Base-by-base conservation (phyloP, 2,888 invertebrate genomes). In the Drosophila gaucha region DNA sequence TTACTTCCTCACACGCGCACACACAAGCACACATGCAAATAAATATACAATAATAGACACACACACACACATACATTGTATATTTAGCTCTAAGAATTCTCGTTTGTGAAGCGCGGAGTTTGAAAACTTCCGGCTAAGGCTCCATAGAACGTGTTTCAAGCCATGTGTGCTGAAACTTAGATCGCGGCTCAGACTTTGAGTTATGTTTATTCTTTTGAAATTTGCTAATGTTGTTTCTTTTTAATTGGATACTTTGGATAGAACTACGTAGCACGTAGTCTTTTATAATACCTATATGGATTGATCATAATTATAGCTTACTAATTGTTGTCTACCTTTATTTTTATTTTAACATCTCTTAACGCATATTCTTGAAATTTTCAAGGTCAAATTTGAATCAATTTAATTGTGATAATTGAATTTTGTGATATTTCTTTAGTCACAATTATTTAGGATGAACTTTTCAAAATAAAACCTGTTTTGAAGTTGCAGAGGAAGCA, bases 1-100 rank as follows among this genome's bases (percentile, higher is more conserved):
- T 84, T 41, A 89, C 84, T 84, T 84, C 84, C 84, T 84, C 70
- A 86, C 75, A 68, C 60, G 60, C n/a, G 26, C 46, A 26, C 20
- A 67, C n/a, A 33, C 12, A 64, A 20, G 62, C 26, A 47, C 10
- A 39, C 0, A 18, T 0, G 55, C 14, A 39, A 1, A 30, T 5
- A 43, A n/a, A 22, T 14, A 24, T 41, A 47, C 38, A 62, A 59
- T 57, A 57, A 31, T 16, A 36, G 43, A 44, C 30, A 52, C 18
- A 54, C 3, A 26, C 18, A 12, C 1, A 31, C 10, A n/a, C 8
- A 6, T 10, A 22, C 2, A 16, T 31, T 16, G 20, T 28, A 10
- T 22, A 12, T 35, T 1, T 30, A 26, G 16, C 44, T 35, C 31
- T 55, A 18, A 70, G 57, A 85, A 74, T 87, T 82, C 75, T 70